phyloP scores from a whole-genome alignment of 2,888 invertebrate species.

The Scelioninae gen. 1 region DNA sequence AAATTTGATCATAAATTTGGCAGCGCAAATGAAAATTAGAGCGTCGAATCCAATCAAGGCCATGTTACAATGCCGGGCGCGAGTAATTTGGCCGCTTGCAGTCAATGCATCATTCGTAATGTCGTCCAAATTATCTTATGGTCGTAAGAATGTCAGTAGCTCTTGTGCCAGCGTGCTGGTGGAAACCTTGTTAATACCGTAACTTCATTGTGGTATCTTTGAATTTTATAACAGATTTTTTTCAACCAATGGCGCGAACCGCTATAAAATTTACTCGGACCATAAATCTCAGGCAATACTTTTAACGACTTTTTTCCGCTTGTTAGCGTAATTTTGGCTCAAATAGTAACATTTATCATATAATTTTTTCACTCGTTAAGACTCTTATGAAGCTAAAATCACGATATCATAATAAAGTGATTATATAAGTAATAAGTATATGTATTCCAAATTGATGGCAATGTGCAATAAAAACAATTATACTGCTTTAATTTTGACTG shows the following conservation, averaged over 20 bases:
- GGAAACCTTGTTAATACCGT: constrained; percentile 6
- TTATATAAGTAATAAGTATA: not conserved
- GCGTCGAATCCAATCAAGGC: constrained; percentile 30
- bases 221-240: constrained; percentile 39
- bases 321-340: constrained; percentile 45
- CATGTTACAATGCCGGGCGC: constrained; percentile 21
- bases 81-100: constrained; percentile 26
- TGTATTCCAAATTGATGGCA: too few relatives aligned
- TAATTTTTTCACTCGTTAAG: constrained; percentile 18
- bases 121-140: constrained; percentile 33
- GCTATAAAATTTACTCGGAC: constrained; percentile 30
- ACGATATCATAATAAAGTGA: constrained; percentile 10
- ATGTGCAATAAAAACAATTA: too few relatives aligned
- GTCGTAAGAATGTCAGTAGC: not conserved
- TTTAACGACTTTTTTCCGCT: constrained; percentile 42
- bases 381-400: constrained; percentile 26
- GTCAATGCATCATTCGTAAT: constrained; percentile 33
- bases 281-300: constrained; percentile 38
- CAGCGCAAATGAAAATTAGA: constrained; percentile 35
- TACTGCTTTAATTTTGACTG: too few relatives aligned
- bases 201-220: constrained; percentile 11
- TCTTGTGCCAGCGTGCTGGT: not conserved
- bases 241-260: constrained; percentile 12
- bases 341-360: constrained; percentile 33
- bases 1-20: constrained; percentile 41